Evolutionary conservation across 2,113 vertebrate species (phyloP).

Genomic region (Bettongia penicillata): DNA sequence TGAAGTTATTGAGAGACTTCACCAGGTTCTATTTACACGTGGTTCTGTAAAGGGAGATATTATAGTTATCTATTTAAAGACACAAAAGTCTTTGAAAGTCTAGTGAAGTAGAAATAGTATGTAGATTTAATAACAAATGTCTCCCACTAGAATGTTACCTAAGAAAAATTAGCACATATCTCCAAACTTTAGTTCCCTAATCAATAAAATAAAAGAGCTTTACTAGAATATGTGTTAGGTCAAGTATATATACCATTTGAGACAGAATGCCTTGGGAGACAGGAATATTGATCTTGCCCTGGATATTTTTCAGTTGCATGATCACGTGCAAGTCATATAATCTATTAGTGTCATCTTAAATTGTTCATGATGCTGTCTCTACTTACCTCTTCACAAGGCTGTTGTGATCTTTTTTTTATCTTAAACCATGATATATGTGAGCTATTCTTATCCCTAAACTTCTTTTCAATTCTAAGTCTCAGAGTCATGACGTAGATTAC

Average conservation of each 20-base stretch:
- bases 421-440: not conserved
- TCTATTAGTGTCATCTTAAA: not conserved
- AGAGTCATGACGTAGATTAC: not conserved
- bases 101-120: not conserved
- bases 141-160: not conserved
- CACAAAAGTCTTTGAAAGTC: not conserved
- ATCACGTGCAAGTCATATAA: not conserved
- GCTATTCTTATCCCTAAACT: not conserved
- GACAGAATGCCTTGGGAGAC: not conserved
- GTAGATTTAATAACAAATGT: not conserved
- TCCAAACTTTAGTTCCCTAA: not conserved
- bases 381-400: not conserved
- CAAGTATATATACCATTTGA: not conserved
- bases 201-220: not conserved
- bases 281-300: not conserved
- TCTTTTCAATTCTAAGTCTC: not conserved
- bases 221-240: not conserved
- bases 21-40: not conserved
- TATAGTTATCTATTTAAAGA: not conserved
- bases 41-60: not conserved
- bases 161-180: not conserved
- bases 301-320: not conserved
- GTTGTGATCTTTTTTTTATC: not conserved
- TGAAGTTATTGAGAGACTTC: not conserved
- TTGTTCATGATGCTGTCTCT: not conserved